Base-by-base conservation (phyloP, 92 coral and sea anemone genomes). In the Diadumene lineata region DNA sequence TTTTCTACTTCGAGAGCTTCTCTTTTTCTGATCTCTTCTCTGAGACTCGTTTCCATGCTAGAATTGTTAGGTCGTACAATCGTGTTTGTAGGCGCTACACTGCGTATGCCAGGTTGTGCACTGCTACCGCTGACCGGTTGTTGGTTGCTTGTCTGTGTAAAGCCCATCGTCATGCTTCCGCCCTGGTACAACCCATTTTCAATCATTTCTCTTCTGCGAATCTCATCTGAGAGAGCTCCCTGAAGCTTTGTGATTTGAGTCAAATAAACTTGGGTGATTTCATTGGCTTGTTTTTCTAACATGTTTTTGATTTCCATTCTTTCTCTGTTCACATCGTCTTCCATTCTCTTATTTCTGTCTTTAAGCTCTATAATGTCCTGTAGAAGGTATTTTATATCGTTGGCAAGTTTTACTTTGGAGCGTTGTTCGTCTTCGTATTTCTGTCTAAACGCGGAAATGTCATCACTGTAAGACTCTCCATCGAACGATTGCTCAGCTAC, bases 271-370 rank as follows among this genome's bases (percentile, higher is more conserved):
- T 88, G 93, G 18, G 93, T 91, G 53, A 91, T 91, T 69, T 91
- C 97, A 46, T 61, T 79, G 71, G 97, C 97, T 68, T 91, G 97
- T 34, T 85, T 91, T 66, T 91, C 93, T 17, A 91, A 75, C 82
- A 89, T 87, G 50, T 66, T 78, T 43, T 91, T 88, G 34, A 88
- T 91, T 75, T 91, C 97, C 83, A 88, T 79, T 70, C 97, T 73
- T 55, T 91, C 97, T 0, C 92, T 64, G 69, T 64, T 77, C 31
- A 91, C 89, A 64, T 91, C 92, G 34, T 88, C 90, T 48, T 88
- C 88, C 57, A 91, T 82, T 70, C 82, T 72, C 19, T 79, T 82
- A 83, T 91, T 91, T 60, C 84, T 88, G 29, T 88, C 87, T 31
- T 89, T 86, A 23, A 91, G 84, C 18, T 91, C 93, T 75, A 81